Evolutionary conservation across 2,888 invertebrate genomes (phyloP), one percentile per base, ranked within the genome.

Genomic region (Hartigia nigra): DNA sequence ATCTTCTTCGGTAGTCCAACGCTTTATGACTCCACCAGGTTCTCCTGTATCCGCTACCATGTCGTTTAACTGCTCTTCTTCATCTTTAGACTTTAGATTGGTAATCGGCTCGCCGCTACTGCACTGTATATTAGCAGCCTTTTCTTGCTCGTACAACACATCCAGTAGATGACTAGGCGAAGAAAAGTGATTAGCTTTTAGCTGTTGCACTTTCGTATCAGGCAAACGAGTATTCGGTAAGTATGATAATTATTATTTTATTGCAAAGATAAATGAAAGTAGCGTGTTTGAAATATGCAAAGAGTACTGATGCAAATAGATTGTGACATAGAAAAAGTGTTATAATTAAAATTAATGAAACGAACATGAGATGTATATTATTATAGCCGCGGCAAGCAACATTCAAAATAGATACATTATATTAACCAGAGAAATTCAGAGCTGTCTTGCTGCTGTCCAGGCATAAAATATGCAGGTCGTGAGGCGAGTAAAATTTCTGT

Each of bases 381-480:
- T 76, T 76, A 31, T 31, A 74, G 12, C 11, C 32, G 31, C n/a
- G 31, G 36, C 31, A 77, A 55, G 37, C 39, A 74, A 72, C 37
- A 37, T 31, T 77, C 31, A 37, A 31, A 55, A 76, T 55, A 31
- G 55, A 5, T 32, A 55, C 4, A 75, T 74, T 12, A 81, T 82
- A 88, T 84, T 87, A 88, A 96, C 91, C 96, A 95, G 78, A 97
- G 92, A 92, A 96, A 97, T 92, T 97, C 97, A 0, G 97, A 97
- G 91, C 97, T 97, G 87, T 97, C 97, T 87, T 98, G 97, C 87
- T 98, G 97, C 82, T 95, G 94, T 31, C 97, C 95, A 11, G 93
- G 93, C 55, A 94, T 93, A 90, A 97, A 97, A 87, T 96, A 96
- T 0, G 96, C 94, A 11, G 97, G 97, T 83, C 95, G 93, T 1